A percentile compares a stretch with the other conserved stretches of the same genome.
These are phyloP conservation scores for Anguilla megastoma DNA, from an alignment of 2,797 vertebrate genomes.

Conservation along the genomic window DNA sequence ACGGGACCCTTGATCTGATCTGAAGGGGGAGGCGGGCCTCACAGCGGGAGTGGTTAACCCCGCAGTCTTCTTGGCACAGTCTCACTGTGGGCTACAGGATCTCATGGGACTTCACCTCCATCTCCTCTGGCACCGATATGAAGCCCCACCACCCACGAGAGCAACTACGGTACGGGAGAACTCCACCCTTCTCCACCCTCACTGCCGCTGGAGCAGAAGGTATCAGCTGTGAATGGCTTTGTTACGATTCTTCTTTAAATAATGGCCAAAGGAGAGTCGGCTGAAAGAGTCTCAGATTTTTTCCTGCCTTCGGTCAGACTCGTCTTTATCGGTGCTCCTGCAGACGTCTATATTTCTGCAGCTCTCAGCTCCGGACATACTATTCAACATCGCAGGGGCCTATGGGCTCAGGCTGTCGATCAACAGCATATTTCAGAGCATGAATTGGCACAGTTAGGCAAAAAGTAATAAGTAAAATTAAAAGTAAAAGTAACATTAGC, in stretches of 20 bases:
- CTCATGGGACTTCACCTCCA: not conserved
- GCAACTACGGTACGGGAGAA: not conserved
- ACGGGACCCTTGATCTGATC: not conserved
- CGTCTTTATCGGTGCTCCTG: not conserved
- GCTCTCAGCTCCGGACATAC: not conserved
- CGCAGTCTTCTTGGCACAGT: not conserved
- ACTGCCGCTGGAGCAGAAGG: not conserved
- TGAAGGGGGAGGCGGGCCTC: not conserved
- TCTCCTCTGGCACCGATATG: not conserved
- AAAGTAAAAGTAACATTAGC: not conserved
- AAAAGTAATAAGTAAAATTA: not conserved
- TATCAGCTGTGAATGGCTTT: not conserved
- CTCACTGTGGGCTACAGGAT: not conserved
- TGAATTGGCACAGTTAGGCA: not conserved
- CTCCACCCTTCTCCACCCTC: not conserved
- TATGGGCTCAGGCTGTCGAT: not conserved
- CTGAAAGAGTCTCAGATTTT: not conserved
- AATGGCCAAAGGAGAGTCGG: not conserved
- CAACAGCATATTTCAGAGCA: not conserved
- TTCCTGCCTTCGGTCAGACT: not conserved
- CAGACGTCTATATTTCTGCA: not conserved
- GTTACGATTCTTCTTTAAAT: not conserved
- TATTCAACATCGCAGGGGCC: not conserved
- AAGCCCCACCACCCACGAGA: not conserved
- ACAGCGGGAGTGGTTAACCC: slow-evolving; percentile 3